A percentile compares a stretch with the other conserved stretches of the same genome.
Evolutionary conservation across 2,888 invertebrate genomes (phyloP).

Genomic region (Eupelmus urozonus): DNA sequence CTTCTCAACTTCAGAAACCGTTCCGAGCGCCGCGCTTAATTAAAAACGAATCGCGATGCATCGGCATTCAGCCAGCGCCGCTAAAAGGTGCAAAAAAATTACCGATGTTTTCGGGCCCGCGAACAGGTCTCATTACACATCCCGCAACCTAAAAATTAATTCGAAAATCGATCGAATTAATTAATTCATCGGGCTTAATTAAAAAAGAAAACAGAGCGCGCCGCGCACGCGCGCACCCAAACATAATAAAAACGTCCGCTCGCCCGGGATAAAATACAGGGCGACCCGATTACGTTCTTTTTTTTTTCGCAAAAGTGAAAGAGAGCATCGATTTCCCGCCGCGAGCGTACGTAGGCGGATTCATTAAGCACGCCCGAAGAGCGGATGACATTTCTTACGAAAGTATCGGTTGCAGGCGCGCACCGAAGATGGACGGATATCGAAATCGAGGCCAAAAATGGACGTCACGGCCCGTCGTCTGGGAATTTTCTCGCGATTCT

Average conservation of each 20-base stretch:
- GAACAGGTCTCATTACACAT: too few relatives aligned
- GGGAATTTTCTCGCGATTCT: background rate
- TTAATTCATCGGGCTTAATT: background rate
- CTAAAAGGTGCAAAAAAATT: too few relatives aligned
- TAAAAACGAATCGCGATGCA: too few relatives aligned
- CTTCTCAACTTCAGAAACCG: too few relatives aligned
- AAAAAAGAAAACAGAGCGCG: background rate
- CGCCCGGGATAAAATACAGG: background rate
- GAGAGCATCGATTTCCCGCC: slow-evolving; percentile 23
- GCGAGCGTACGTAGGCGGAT: background rate
- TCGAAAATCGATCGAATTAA: too few relatives aligned
- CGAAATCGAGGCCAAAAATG: slow-evolving; percentile 27
- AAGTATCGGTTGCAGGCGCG: background rate
- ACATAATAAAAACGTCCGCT: background rate
- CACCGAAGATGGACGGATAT: slow-evolving; percentile 6
- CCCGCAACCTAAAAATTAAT: too few relatives aligned
- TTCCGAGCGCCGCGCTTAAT: too few relatives aligned
- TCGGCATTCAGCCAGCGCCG: too few relatives aligned
- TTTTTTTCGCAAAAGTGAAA: slow-evolving; percentile 27
- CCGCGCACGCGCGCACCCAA: background rate
- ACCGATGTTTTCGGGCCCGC: too few relatives aligned
- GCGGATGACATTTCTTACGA: background rate
- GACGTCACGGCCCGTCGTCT: background rate
- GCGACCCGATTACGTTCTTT: background rate
- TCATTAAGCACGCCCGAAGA: background rate